Evolutionary conservation across 2,113 vertebrate genomes (phyloP).

Genomic region (Lampris incognitus): DNA sequence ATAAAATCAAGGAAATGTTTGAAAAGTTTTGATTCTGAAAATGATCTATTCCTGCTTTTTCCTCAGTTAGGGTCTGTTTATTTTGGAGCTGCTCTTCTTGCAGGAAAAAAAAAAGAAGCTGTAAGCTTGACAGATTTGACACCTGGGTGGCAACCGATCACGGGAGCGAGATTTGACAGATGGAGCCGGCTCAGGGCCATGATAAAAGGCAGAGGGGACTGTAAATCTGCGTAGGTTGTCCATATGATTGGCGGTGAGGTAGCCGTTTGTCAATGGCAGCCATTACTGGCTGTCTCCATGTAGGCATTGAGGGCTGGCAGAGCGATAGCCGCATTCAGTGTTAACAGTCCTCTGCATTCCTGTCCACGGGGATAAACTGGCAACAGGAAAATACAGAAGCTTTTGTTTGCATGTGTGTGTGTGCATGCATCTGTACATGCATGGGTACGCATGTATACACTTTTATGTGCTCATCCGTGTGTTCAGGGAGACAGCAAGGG

Average conservation of each 20-base stretch:
- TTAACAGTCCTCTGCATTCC: slow-evolving; percentile 41
- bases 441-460: neutral
- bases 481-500: neutral
- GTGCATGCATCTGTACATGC: neutral
- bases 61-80: too few relatives aligned
- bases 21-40: too few relatives aligned
- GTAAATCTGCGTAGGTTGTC: slow-evolving; percentile 52
- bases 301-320: neutral
- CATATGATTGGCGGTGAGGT: slow-evolving; percentile 44
- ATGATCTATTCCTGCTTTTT: too few relatives aligned
- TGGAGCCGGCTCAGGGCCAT: slow-evolving; percentile 33
- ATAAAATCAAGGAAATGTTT: too few relatives aligned
- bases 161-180: slow-evolving; percentile 12
- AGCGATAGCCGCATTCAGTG: slow-evolving; percentile 33
- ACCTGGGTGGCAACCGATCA: neutral
- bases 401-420: neutral
- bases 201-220: slow-evolving; percentile 35
- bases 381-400: neutral
- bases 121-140: neutral
- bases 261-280: slow-evolving; percentile 40
- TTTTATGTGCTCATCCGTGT: neutral
- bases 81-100: neutral
- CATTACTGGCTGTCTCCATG: slow-evolving; percentile 24
- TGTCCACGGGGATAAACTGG: neutral
- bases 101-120: neutral